Evolutionary conservation across 1,140 invertebrate genomes (phyloP).

Genomic region (Neotoxoptera formosana): DNA sequence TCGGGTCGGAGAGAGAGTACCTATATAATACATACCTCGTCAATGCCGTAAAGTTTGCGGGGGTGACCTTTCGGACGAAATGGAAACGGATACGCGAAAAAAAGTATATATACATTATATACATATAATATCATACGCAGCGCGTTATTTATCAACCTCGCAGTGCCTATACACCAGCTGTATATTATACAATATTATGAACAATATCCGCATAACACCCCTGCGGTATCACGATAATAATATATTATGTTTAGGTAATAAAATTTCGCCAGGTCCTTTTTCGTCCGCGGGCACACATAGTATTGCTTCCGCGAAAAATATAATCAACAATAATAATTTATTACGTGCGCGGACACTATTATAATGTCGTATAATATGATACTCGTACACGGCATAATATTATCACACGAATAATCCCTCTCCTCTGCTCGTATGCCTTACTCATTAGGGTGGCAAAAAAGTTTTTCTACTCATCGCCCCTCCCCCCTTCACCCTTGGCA

Average conservation of each 20-base stretch:
- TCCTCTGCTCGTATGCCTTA: background rate
- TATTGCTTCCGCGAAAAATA: background rate
- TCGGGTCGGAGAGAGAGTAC: background rate
- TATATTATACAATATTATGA: background rate
- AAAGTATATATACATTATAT: background rate
- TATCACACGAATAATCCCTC: background rate
- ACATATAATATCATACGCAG: no score
- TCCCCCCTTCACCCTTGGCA: background rate
- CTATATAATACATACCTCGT: no score
- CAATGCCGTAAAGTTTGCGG: background rate
- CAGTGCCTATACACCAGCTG: background rate
- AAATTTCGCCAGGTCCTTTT: background rate
- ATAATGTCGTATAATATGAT: no score
- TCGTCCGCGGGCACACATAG: background rate
- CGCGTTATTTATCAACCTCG: background rate
- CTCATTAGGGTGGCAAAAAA: background rate
- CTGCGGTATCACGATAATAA: background rate
- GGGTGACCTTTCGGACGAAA: background rate
- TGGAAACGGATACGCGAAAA: background rate
- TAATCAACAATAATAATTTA: slow-evolving; percentile 48
- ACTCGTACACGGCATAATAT: background rate
- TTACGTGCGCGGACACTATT: background rate
- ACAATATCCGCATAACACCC: background rate
- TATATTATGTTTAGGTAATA: background rate
- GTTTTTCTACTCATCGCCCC: no score